Conservation (phyloP, 2,888 invertebrate species). For the Trissonchulus sp. region DNA sequence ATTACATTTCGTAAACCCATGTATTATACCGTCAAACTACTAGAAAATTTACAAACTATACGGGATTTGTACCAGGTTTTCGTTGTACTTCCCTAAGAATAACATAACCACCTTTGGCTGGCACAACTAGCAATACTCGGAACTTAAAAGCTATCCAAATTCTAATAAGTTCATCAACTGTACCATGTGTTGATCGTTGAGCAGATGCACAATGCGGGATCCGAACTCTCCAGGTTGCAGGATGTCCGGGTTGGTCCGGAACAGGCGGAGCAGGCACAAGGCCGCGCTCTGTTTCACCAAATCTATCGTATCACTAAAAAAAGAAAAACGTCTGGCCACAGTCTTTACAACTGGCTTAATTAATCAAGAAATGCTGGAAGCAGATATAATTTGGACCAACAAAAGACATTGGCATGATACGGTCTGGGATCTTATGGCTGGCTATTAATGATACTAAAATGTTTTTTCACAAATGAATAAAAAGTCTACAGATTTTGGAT, state of each 20-base stretch:
- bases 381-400: not conserved
- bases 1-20: no score
- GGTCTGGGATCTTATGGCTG: not conserved
- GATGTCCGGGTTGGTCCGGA: conserved; percentile 89
- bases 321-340: not conserved
- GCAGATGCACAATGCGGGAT: conserved; percentile 90
- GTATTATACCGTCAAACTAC: no score
- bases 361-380: no score
- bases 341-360: no score
- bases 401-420: not conserved
- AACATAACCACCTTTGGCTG: no score
- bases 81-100: no score
- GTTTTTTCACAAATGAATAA: not conserved
- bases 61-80: no score
- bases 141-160: no score
- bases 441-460: not conserved
- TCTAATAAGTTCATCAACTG: no score
- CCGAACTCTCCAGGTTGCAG: conserved; percentile 94
- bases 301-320: conserved; percentile 86
- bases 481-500: not conserved
- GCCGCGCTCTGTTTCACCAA: conserved; percentile 99
- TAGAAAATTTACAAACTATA: no score
- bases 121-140: no score
- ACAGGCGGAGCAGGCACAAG: conserved; percentile 81
- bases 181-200: conserved; percentile 94